Percentiles rank a stretch among this genome's conserved stretches.
Evolutionary conservation across 2,797 vertebrate species (phyloP).

Genomic region (Crenuchus spilurus): DNA sequence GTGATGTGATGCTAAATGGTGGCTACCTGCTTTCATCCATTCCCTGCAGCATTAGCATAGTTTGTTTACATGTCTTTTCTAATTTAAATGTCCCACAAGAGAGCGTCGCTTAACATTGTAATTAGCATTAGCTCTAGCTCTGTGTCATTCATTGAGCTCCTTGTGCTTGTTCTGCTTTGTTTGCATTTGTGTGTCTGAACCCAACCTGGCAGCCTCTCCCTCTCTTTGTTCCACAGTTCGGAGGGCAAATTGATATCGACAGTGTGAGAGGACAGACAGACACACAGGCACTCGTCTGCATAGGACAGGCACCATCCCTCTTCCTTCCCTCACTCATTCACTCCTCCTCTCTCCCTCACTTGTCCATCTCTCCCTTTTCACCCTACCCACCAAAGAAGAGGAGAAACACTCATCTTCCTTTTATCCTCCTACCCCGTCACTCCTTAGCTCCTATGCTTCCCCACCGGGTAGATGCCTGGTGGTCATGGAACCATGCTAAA

Average conservation of each 20-base stretch:
- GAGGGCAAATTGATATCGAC: slow-evolving; percentile 97
- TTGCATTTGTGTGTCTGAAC: slow-evolving; percentile 58
- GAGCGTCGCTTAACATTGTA: background rate
- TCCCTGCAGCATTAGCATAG: slow-evolving; percentile 1
- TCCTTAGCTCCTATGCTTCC: slow-evolving; percentile 48
- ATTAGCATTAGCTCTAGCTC: slow-evolving; percentile 12
- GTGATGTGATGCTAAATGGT: slow-evolving; percentile 21
- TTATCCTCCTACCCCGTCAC: slow-evolving; percentile 41
- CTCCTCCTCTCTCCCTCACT: slow-evolving; percentile 47
- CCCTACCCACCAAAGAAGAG: slow-evolving; percentile 52
- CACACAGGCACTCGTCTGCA: slow-evolving; percentile 71
- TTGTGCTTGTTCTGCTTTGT: slow-evolving; percentile 47
- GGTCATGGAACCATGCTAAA: slow-evolving; percentile 18
- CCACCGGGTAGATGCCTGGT: slow-evolving; percentile 24
- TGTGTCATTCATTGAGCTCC: slow-evolving; percentile 28
- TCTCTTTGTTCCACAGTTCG: slow-evolving; percentile 89
- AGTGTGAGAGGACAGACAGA: slow-evolving; percentile 90
- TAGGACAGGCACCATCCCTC: slow-evolving; percentile 46
- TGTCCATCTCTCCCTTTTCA: slow-evolving; percentile 33
- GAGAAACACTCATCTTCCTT: slow-evolving; percentile 49
- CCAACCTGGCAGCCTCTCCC: slow-evolving; percentile 79
- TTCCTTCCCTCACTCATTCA: slow-evolving; percentile 61
- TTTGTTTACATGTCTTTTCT: slow-evolving; percentile 24
- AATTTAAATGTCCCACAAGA: background rate
- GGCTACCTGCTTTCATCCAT: slow-evolving; percentile 19